Base-by-base conservation (phyloP, 1,140 invertebrate species). In the Heliconius melpomene region DNA sequence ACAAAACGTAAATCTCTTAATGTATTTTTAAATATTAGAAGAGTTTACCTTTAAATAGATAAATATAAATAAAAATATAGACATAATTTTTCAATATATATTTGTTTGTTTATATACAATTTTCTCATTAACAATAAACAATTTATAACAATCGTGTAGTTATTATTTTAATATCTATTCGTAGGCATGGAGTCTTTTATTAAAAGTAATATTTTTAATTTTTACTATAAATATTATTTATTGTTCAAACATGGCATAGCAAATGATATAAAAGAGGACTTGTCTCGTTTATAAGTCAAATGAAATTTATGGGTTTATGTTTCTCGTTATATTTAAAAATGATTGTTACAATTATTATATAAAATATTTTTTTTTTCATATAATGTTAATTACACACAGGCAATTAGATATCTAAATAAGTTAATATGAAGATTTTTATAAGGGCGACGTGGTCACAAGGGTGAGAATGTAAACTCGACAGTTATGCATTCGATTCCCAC, bases 251-350 rank as follows among this genome's bases (percentile, higher is more conserved):
- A 66, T 26, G 57, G 23, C 57, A 66, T 1, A 66, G n/a, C 57
- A 29, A 66, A 66, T 66, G 57, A 66, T 66, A 66, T 66, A 26
- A 66, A 57, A 66, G 60, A 26, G 60, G n/a, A 26, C 60, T 66
- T n/a, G 60, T 66, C 26, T 66, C 23, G 23, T 66, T 13, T n/a
- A n/a, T 26, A 72, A 72, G 2, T 16, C 20, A 36, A 16, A 36
- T 23, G 3, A 71, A 20, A 40, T 38, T 32, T 32, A 6, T 3
- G 1, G 6, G 16, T 52, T 20, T 52, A 52, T 5, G 40, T 52
- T 52, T 52, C 7, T 52, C 18, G 13, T 52, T 52, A 2, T 50
- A 18, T 23, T 74, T 2, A 32, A 36, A 38, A 72, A 23, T 52
- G 11, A 46, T 52, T 74, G 16, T 23, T 8, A 16, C 38, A 29